Evolutionary conservation across 2,888 invertebrate genomes (phyloP).

Genomic region (Zaprionus bogoriensis): DNA sequence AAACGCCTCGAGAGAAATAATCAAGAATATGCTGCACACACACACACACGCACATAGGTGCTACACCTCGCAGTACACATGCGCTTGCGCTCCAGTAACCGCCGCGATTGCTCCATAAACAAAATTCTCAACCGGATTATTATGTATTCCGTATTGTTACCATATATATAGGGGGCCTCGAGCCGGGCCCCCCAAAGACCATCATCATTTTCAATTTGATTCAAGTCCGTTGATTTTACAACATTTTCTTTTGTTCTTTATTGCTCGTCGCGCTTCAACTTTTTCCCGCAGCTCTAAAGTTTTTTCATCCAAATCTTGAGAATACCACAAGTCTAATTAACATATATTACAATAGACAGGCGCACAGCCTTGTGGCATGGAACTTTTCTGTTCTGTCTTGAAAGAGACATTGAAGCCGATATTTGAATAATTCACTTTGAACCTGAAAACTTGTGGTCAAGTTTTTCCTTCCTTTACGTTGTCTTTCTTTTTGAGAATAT

Average conservation of each 20-base stretch:
- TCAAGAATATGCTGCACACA: slow-evolving; percentile 41
- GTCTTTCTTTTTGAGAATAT: neutral
- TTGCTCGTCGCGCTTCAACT: neutral
- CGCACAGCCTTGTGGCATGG: neutral
- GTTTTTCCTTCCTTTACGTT: too few species aligned
- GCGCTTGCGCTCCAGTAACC: slow-evolving; percentile 21
- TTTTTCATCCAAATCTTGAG: neutral
- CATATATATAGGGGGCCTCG: neutral
- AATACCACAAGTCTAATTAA: neutral
- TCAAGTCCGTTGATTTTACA: neutral
- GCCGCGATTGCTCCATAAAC: slow-evolving; percentile 11
- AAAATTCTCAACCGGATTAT: slow-evolving; percentile 5
- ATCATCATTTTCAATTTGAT: neutral
- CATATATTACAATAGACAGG: neutral
- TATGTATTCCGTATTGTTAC: neutral
- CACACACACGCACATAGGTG: neutral
- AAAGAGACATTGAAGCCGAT: neutral
- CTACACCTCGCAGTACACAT: neutral
- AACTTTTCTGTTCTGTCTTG: neutral
- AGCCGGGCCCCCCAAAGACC: neutral
- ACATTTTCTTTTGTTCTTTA: neutral
- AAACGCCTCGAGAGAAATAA: slow-evolving; percentile 48
- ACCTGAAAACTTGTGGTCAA: neutral
- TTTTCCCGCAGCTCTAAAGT: neutral
- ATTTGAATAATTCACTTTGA: neutral